Percentiles rank a stretch among this genome's conserved stretches.
These are phyloP conservation scores for Atrichornis clamosus DNA, from an alignment of 2,113 vertebrate genomes.

Conservation along the genomic window DNA sequence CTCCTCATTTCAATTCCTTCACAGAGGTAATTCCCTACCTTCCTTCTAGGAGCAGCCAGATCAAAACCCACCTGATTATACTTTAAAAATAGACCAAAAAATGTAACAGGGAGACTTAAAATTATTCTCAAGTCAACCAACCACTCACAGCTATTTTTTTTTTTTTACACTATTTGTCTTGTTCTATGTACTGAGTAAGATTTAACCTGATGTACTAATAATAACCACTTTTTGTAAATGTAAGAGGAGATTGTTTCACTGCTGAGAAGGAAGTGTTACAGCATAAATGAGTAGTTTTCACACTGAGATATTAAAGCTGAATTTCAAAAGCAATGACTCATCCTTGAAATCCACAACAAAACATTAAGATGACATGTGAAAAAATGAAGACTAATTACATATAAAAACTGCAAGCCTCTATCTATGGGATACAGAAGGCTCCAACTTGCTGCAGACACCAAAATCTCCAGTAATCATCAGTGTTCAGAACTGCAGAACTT, in stretches of 20 bases:
- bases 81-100: background rate
- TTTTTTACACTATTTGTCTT: background rate
- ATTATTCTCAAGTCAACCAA: background rate
- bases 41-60: background rate
- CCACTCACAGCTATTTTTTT: background rate
- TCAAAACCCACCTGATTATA: background rate
- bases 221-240: background rate
- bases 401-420: background rate
- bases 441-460: background rate
- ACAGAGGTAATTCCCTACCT: background rate
- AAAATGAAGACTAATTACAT: background rate
- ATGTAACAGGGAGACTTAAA: background rate
- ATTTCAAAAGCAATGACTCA: slow-evolving; percentile 59
- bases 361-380: background rate
- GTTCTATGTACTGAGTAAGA: background rate
- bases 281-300: background rate
- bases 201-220: background rate
- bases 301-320: slow-evolving; percentile 22
- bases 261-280: background rate
- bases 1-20: background rate
- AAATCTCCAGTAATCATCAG: background rate
- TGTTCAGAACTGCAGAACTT: background rate
- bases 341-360: background rate
- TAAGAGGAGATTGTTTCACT: slow-evolving; percentile 10
- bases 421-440: background rate